A percentile compares a stretch with the other conserved stretches of the same genome.
Evolutionary conservation across 2,113 vertebrate genomes (phyloP).

Genomic region (Peromyscus maniculatus): DNA sequence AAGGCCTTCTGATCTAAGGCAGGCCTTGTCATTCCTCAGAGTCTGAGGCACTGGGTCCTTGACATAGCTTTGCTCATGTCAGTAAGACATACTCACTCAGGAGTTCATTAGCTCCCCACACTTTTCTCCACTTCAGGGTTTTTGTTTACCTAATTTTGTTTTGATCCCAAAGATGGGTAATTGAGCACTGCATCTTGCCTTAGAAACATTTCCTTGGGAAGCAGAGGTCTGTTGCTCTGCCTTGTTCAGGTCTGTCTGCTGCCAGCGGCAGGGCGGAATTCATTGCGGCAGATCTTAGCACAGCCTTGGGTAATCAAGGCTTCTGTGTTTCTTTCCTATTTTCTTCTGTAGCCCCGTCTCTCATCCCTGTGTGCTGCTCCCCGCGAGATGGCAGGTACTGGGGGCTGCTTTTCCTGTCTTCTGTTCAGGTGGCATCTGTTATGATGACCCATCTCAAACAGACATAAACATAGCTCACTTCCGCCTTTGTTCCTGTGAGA

Average conservation of each 20-base stretch:
- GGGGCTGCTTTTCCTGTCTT: background rate
- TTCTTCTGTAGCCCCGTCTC: accelerated
- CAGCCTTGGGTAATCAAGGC: background rate
- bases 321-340: background rate
- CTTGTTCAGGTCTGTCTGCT: background rate
- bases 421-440: background rate
- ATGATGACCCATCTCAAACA: background rate
- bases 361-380: background rate
- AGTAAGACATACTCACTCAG: background rate
- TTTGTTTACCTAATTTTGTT: conserved; percentile 40
- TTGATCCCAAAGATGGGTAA: conserved; percentile 20
- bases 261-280: background rate
- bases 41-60: background rate
- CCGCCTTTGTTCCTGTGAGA: background rate
- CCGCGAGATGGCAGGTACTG: background rate
- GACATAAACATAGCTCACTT: background rate
- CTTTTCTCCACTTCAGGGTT: background rate
- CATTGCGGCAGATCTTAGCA: background rate
- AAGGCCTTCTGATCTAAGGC: background rate
- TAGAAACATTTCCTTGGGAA: conserved; percentile 24
- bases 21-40: background rate
- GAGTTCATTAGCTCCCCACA: background rate
- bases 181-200: background rate
- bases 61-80: background rate
- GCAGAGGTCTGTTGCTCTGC: background rate